These are phyloP conservation scores for Leptura quadrifasciata DNA, from an alignment of 2,888 invertebrate species.

Conservation along the genomic window DNA sequence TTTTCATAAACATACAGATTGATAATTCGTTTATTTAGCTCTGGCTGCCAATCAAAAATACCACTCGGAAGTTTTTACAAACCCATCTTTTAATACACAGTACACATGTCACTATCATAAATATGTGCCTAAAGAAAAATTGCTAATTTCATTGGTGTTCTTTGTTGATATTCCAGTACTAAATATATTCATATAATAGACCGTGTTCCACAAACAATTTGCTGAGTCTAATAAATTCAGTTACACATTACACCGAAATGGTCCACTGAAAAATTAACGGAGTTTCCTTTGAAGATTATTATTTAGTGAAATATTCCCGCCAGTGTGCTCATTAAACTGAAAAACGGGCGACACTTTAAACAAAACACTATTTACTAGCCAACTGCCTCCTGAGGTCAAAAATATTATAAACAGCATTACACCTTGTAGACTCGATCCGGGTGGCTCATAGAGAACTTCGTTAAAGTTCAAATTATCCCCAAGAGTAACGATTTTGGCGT, in stretches of 20 bases:
- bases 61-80: no score
- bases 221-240: not conserved
- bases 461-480: slow-evolving; percentile 42
- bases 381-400: not conserved
- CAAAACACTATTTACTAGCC: not conserved
- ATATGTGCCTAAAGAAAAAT: no score
- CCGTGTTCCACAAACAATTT: not conserved
- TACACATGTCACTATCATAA: no score
- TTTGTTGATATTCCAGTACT: no score
- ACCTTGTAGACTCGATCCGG: not conserved
- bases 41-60: no score
- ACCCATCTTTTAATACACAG: no score
- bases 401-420: not conserved
- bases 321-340: not conserved
- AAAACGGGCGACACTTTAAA: not conserved
- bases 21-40: no score
- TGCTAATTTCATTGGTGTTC: no score
- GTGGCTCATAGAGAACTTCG: not conserved
- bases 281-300: slow-evolving; percentile 3
- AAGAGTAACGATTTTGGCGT: slow-evolving; percentile 47
- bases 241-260: not conserved
- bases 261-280: not conserved
- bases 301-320: slow-evolving; percentile 8
- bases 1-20: no score
- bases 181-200: not conserved